Conservation (phyloP, 1,140 invertebrate genomes). For the Leptonema lineaticorne region DNA sequence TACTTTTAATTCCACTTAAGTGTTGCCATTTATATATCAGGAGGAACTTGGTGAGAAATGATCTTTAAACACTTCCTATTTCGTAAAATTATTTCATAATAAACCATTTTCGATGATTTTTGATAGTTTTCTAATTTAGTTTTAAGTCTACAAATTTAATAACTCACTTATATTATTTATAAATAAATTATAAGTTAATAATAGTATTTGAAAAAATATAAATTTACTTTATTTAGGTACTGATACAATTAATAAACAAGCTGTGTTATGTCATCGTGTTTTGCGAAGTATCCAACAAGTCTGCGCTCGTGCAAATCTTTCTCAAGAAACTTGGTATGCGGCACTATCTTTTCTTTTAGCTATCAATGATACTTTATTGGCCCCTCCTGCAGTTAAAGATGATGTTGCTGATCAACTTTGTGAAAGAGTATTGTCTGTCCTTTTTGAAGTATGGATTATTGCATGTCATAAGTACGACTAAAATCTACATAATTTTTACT, state of each 20-base stretch:
- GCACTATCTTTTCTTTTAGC: slow-evolving; percentile 87
- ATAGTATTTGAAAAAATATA: too few species aligned
- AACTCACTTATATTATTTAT: too few species aligned
- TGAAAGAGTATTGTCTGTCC: slow-evolving; percentile 87
- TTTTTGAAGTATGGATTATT: slow-evolving; percentile 94
- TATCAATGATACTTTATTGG: slow-evolving; percentile 88
- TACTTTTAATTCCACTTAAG: slow-evolving; percentile 50
- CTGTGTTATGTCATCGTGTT: slow-evolving; percentile 92
- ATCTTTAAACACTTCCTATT: too few species aligned
- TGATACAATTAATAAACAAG: slow-evolving; percentile 90
- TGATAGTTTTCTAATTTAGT: too few species aligned
- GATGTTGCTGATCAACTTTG: slow-evolving; percentile 94
- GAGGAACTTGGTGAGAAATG: slow-evolving; percentile 79
- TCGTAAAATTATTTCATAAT: not conserved
- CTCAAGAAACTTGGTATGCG: slow-evolving; percentile 88
- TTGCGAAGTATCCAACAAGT: slow-evolving; percentile 85
- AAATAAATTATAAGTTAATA: too few species aligned
- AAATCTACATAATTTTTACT: not conserved
- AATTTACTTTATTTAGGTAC: slow-evolving; percentile 63
- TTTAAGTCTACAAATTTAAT: too few species aligned
- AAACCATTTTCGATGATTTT: too few species aligned
- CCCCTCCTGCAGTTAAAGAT: slow-evolving; percentile 89
- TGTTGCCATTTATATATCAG: slow-evolving; percentile 86
- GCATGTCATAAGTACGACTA: slow-evolving; percentile 67
- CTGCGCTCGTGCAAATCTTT: slow-evolving; percentile 79